Base-by-base conservation (phyloP, 2,888 invertebrate species). In the Trissoscelio sp. region DNA sequence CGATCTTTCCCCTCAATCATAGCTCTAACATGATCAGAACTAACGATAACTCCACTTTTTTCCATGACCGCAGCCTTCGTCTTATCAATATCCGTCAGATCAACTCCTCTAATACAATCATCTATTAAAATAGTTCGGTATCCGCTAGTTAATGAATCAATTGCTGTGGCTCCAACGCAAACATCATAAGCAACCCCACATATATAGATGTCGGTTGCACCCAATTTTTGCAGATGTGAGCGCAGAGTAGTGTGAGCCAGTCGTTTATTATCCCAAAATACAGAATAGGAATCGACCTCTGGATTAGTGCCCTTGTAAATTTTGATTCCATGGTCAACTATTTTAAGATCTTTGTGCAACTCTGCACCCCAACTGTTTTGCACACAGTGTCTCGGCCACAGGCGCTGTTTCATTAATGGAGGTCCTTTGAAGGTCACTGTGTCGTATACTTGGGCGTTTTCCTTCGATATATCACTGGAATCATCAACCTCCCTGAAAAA, bases 201-300 rank as follows among this genome's bases (percentile, higher is more conserved):
- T 42, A 98, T 95, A 91, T 97, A 98, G 85, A 99, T 96, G 90
- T 98, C 98, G 3, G 97, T 97, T 58, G 97, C 95, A 72, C 95
- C 95, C 87, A 95, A 94, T 91, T 95, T 92, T 78, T 96, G 94
- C 74, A 99, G 93, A 89, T 97, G 96, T 6, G 95, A 94, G 88
- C 95, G 95, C 48, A 99, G 93, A 9, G 95, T 95, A 3, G 98
- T 98, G 90, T 97, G 95, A 0, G 96, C 95, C 79, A 96, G 92
- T 92, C 97, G 97, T 92, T 97, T 96, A 92, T 99, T 99, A 92
- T 99, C 99, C 97, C 97, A 98, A 93, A 99, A 99, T 51, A 98
- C 99, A 0, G 98, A 98, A 92, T 99, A 99, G 0, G 98, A 98
- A 92, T 99, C 99, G 72, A 99, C 96, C 85, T 98, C 97, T 0